Base-by-base conservation (phyloP, 2,888 invertebrate genomes). In the Sclerodermus sp. region DNA sequence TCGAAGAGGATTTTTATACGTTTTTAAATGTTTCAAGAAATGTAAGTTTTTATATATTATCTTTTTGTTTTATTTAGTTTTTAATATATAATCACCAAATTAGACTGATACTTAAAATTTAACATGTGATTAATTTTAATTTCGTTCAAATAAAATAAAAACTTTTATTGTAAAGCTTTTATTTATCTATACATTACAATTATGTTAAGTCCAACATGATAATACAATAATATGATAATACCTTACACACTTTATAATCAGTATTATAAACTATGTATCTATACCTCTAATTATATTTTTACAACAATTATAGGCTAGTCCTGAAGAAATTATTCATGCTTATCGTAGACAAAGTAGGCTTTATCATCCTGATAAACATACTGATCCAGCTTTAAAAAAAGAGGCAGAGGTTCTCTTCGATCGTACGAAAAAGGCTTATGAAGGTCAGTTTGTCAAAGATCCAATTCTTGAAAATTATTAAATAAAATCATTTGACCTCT, bases 351-450 rank as follows among this genome's bases (percentile, higher is more conserved):
- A 96, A 48, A 96, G 96, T 65, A 87, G 90, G 59, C 86, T 95
- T 66, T 98, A 96, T 73, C 99, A 99, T 79, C 98, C 99, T 0
- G 98, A 99, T 74, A 96, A 97, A 79, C 97, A 99, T 79, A 81
- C 85, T 12, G 91, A 95, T 70, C 87, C 89, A 0, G 84, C 82
- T 0, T 86, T 87, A 63, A 94, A 95, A 77, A 87, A 86, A 70
- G 91, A 94, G 80, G 98, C 98, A 0, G 95, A 96, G 78, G 80
- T 88, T 53, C 83, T 98, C 68, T 99, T 99, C 74, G 93, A 92
- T 75, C 90, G 93, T 77, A 90, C 92, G 0, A 96, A 96, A 75
- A 88, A 87, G 68, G 97, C 97, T 0, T 94, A 98, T 79, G 96
- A 97, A 85, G 86, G 90, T 90, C 77, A 59, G 64, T 51, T 17